These are phyloP conservation scores for Tetragnatha versicolor DNA, from an alignment of 1,140 invertebrate genomes.

Conservation along the genomic window DNA sequence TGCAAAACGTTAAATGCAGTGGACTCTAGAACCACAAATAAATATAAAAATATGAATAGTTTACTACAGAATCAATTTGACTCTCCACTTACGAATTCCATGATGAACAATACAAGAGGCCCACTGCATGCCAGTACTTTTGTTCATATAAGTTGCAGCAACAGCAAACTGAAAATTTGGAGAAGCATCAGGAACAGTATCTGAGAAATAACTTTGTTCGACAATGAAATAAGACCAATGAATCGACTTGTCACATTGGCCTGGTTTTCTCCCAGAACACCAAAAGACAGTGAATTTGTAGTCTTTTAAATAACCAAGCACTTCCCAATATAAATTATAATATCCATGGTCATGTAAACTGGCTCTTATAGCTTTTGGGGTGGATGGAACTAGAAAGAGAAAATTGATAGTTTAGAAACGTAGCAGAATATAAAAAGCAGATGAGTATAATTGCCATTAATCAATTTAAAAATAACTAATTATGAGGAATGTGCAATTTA, in stretches of 20 bases:
- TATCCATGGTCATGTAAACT: slow-evolving; percentile 39
- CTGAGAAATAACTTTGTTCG: not conserved
- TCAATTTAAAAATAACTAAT: no score
- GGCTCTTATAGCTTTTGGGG: slow-evolving; percentile 35
- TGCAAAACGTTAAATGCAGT: no score
- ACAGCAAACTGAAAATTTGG: slow-evolving; percentile 52
- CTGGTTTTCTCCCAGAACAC: slow-evolving; percentile 37
- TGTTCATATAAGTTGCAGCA: slow-evolving; percentile 2
- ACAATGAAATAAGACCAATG: slow-evolving; percentile 11
- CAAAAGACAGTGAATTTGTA: slow-evolving; percentile 46
- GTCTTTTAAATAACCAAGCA: not conserved
- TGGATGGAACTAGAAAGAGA: slow-evolving; percentile 25
- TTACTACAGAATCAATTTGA: no score
- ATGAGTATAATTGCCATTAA: no score
- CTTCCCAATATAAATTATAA: slow-evolving; percentile 47
- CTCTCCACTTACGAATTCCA: slow-evolving; percentile 41
- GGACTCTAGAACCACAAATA: no score
- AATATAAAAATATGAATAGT: no score
- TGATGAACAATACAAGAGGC: slow-evolving; percentile 50
- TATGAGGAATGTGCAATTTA: no score
- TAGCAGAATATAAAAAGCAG: no score
- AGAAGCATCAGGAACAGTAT: not conserved
- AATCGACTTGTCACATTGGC: slow-evolving; percentile 41
- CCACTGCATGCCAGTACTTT: slow-evolving; percentile 53
- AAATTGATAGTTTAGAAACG: no score